Base-by-base conservation (phyloP, 2,113 vertebrate species). In the Nothobranchius furzeri region DNA sequence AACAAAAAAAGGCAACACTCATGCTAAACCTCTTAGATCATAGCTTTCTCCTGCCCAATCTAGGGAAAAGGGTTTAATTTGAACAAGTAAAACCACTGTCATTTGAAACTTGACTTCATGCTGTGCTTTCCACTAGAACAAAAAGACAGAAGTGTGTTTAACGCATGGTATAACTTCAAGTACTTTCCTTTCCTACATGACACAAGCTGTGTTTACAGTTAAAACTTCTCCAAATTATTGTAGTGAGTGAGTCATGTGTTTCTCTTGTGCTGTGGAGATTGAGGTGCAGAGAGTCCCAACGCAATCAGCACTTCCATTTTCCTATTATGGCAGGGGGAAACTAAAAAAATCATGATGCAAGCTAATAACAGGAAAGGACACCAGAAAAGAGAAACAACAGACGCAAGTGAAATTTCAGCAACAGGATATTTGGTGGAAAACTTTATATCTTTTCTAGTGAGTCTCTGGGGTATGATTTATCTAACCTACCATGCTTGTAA, bases 351-450 rank as follows among this genome's bases (percentile, higher is more conserved):
- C 52, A 69, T 3, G 30, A 52, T 35, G 25, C 57, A 57, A 25
- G 49, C 65, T 53, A 61, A 61, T 65, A 78, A 71, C 58, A 75
- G 67, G 67, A 75, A 64, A 75, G 35, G 24, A n/a, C 15, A 20
- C 11, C 15, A 58, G 48, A 72, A 68, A 66, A 61, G 63, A 75
- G 67, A 66, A 78, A 70, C 43, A 66, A 12, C 20, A 2, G 35
- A 48, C 57, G 62, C 47, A 53, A 49, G 50, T 0, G 4, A 68
- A 37, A n/a, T n/a, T 57, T 66, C 50, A 42, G 40, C 25, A 42
- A 42, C 13, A 55, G 59, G 60, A 63, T 49, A 64, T 75, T 53
- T 45, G 37, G 7, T 40, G 37, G 37, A 40, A 40, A 40, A 40
- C 12, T 45, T 45, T 45, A 12, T 2, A 45, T 4, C 5, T 12